A percentile compares a stretch with the other conserved stretches of the same genome.
Evolutionary conservation across 2,113 vertebrate genomes (phyloP).

Genomic region (Atlantisia rogersi): DNA sequence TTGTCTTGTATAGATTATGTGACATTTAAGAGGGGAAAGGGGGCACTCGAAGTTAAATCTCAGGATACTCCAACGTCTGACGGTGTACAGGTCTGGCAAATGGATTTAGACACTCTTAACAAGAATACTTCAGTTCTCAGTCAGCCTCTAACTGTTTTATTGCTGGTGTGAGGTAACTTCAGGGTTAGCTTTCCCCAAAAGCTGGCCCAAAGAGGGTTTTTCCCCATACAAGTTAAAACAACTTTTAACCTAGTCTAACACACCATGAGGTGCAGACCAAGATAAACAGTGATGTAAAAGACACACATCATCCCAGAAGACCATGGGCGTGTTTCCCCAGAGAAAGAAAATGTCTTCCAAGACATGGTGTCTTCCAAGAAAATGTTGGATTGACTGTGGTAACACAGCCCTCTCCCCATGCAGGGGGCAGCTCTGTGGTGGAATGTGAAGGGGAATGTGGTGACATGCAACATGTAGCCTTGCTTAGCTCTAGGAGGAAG

Average conservation of each 20-base stretch:
- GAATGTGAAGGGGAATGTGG: neutral
- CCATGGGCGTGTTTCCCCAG: neutral
- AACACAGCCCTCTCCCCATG: neutral
- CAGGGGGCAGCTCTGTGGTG: neutral
- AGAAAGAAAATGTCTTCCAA: neutral
- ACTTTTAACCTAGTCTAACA: neutral
- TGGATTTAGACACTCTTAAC: constrained; percentile 44
- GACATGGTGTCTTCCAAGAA: neutral
- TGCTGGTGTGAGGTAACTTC: neutral
- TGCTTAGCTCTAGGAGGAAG: neutral
- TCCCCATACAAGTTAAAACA: neutral
- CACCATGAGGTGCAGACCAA: neutral
- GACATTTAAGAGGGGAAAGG: constrained; percentile 58
- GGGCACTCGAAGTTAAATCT: constrained; percentile 26
- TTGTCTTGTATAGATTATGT: constrained; percentile 54
- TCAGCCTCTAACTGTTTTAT: constrained; percentile 24
- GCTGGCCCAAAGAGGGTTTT: constrained; percentile 7
- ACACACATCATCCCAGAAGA: neutral
- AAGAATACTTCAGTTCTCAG: constrained; percentile 48
- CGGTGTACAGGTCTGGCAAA: constrained; percentile 33
- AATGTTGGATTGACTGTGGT: neutral
- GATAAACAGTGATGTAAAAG: neutral
- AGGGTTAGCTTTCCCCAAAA: constrained; percentile 23
- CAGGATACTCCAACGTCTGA: neutral
- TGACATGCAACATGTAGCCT: neutral